Evolutionary conservation across 2,113 vertebrate species (phyloP).

Genomic region (Ceyx cyanopectus): DNA sequence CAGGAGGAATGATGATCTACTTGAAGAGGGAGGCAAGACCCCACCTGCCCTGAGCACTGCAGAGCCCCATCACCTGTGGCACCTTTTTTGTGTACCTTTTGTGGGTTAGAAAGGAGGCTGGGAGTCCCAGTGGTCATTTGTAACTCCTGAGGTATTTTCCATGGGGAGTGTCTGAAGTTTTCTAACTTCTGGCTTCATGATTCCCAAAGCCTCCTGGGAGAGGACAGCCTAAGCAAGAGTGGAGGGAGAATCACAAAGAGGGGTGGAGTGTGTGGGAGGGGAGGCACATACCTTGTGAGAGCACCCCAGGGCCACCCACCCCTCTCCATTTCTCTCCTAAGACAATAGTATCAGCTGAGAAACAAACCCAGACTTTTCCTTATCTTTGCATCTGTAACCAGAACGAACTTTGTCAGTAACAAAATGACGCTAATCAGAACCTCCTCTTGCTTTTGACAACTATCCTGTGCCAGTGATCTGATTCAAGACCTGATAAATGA

Average conservation of each 20-base stretch:
- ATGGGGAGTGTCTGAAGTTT: neutral
- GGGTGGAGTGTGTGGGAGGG: neutral
- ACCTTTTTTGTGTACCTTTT: no score
- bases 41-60: neutral
- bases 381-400: neutral
- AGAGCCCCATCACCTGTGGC: neutral
- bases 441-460: neutral
- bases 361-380: neutral
- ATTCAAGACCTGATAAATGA: neutral
- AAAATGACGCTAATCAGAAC: neutral
- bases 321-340: neutral
- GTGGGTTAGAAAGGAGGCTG: neutral
- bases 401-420: neutral
- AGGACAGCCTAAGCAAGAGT: neutral
- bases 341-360: neutral
- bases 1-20: neutral
- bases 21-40: neutral
- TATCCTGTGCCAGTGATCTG: neutral
- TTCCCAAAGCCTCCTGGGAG: neutral
- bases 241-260: neutral
- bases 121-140: neutral
- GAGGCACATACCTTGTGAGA: neutral
- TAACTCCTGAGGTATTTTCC: neutral
- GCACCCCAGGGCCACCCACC: neutral
- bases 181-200: neutral